Base-by-base conservation (phyloP, 92 coral and sea anemone species). In the Heliopora coerulea region DNA sequence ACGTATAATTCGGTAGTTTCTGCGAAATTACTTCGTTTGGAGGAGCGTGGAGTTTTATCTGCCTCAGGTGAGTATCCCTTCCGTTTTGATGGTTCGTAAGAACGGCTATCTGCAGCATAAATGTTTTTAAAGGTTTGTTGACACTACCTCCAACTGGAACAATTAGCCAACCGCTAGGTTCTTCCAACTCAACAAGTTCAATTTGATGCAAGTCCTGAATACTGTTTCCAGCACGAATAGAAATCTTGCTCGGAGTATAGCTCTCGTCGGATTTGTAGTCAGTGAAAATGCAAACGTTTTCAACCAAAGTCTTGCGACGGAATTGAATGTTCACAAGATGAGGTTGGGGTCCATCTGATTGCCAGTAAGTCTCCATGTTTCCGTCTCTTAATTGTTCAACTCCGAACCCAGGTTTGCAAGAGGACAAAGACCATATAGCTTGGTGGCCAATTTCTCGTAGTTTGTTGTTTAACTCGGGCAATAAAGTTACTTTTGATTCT, bases 331-430 rank as follows among this genome's bases (percentile, higher is more conserved):
- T 93, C n/a, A 93, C 88, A 49, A 91, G 83, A 62, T 93, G 98
- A 1, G 98, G 98, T 70, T 93, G 98, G 0, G 98, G 97, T 1
- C 98, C 98, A 78, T 93, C 98, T n/a, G 97, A 91, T 72, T 93
- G 98, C 98, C 98, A 93, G 61, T 93, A 93, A 0, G 98, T 90
- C 48, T 93, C 98, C 3, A 93, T 49, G 80, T 93, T 93, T 66
- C 97, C 98, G 60, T 93, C 98, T 0, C 98, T 86, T 50, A 93
- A 42, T 56, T 93, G 98, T 59, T 93, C 98, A 49, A 93, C 89
- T 10, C 98, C 98, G 77, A 93, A 93, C 25, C 98, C 98, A 65
- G 98, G 98, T 60, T 93, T 93, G 59, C 98, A 93, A 8, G 98
- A 93, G 14, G 98, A 93, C 56, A 93, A 79, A 39, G 98, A 93